Percentiles rank a stretch among this genome's conserved stretches.
Evolutionary conservation across 2,797 vertebrate species (phyloP).

Genomic region (Acipenser oxyrinchus): DNA sequence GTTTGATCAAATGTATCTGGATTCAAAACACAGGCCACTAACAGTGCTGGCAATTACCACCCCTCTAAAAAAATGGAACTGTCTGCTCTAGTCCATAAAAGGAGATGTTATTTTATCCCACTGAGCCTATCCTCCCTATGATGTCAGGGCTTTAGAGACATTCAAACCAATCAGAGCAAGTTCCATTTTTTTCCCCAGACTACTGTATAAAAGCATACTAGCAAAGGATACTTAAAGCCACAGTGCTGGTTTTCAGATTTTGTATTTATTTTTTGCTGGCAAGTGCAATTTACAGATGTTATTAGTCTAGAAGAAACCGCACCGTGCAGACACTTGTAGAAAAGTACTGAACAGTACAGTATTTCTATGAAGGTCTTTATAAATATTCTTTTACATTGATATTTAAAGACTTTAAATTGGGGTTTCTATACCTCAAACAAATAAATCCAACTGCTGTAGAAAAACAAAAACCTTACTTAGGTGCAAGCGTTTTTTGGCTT

Average conservation of each 20-base stretch:
- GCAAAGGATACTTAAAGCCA: constrained; percentile 54
- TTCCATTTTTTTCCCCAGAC: constrained; percentile 50
- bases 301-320: no score
- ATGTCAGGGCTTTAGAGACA: constrained; percentile 42
- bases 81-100: constrained; percentile 58
- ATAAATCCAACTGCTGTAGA: no score
- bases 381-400: no score
- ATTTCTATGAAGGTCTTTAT: no score
- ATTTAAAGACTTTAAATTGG: no score
- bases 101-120: constrained; percentile 74
- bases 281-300: no score
- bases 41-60: constrained; percentile 25
- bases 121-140: constrained; percentile 52
- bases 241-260: constrained; percentile 27
- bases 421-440: no score
- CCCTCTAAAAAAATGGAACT: constrained; percentile 47
- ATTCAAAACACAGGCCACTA: not conserved
- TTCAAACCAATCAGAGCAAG: constrained; percentile 44
- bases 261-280: no score
- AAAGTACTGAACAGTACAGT: no score
- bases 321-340: no score
- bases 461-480: no score
- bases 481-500: no score
- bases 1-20: constrained; percentile 8
- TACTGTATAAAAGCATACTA: constrained; percentile 35